Conservation (phyloP, 2,113 vertebrate species). For the Bostrychus sinensis region DNA sequence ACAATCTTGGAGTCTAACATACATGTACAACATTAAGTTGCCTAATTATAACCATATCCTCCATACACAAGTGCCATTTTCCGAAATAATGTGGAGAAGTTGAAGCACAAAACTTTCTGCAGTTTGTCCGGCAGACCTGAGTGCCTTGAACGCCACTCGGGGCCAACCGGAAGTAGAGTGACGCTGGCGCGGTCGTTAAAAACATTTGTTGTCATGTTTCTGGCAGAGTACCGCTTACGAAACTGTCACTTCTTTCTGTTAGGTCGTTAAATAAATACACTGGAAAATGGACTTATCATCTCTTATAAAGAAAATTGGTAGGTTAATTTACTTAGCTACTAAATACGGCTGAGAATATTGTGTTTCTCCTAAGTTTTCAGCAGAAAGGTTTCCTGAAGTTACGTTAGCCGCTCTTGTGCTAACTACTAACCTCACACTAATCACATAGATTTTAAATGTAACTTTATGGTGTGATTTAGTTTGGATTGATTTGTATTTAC, state of each 20-base stretch:
- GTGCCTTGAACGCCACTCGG: slow-evolving; percentile 51
- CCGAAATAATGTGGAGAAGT: no score
- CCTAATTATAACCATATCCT: no score
- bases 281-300: slow-evolving; percentile 78
- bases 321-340: background rate
- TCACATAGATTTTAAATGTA: background rate
- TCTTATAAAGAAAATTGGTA: slow-evolving; percentile 87
- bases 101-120: background rate
- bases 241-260: background rate
- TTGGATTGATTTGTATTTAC: background rate
- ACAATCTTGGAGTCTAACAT: no score
- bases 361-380: slow-evolving; percentile 12
- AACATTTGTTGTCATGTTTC: slow-evolving; percentile 63
- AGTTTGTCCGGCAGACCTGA: slow-evolving; percentile 20
- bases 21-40: no score
- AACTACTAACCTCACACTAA: slow-evolving; percentile 1
- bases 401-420: slow-evolving; percentile 7
- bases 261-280: background rate
- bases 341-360: background rate
- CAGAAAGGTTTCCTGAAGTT: background rate
- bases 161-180: slow-evolving; percentile 67
- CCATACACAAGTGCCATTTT: no score
- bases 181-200: slow-evolving; percentile 80
- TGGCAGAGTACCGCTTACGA: background rate
- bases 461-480: background rate